A percentile compares a stretch with the other conserved stretches of the same genome.
These are phyloP conservation scores for Eufriesea mexicana DNA, from an alignment of 1,140 invertebrate species.

Conservation along the genomic window DNA sequence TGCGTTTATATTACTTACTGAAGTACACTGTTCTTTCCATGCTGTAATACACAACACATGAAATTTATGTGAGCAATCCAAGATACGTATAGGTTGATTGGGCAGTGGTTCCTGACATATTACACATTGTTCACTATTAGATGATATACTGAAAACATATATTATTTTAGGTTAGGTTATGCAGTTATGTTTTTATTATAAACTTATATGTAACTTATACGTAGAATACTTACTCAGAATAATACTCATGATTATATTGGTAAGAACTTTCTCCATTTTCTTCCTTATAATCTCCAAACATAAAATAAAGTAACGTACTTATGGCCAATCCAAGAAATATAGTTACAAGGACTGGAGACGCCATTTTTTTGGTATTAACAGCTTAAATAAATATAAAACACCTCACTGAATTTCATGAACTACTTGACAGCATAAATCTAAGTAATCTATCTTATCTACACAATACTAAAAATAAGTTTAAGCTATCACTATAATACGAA, in stretches of 20 bases:
- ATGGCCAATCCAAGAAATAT: slow-evolving; percentile 67
- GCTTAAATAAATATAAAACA: not conserved
- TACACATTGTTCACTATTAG: slow-evolving; percentile 21
- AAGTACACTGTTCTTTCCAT: slow-evolving; percentile 51
- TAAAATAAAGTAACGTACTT: slow-evolving; percentile 67
- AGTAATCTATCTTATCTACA: no score
- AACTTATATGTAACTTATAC: not conserved
- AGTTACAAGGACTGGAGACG: slow-evolving; percentile 61
- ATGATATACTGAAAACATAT: not conserved
- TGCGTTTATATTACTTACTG: slow-evolving; percentile 31
- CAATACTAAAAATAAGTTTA: not conserved
- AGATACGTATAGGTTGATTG: slow-evolving; percentile 8
- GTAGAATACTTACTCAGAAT: not conserved
- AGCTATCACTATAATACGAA: not conserved
- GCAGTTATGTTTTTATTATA: not conserved
- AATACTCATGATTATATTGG: not conserved
- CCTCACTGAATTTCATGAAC: not conserved
- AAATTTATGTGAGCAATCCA: slow-evolving; percentile 61
- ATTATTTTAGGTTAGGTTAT: not conserved
- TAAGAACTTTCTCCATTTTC: slow-evolving; percentile 6
- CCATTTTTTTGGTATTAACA: slow-evolving; percentile 52
- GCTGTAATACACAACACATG: slow-evolving; percentile 60
- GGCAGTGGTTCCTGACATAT: slow-evolving; percentile 54
- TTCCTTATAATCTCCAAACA: slow-evolving; percentile 50
- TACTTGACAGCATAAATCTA: no score